Evolutionary conservation across 2,113 vertebrate species (phyloP), one percentile per base, ranked within the genome.

Genomic region (Meleagris gallopavo): DNA sequence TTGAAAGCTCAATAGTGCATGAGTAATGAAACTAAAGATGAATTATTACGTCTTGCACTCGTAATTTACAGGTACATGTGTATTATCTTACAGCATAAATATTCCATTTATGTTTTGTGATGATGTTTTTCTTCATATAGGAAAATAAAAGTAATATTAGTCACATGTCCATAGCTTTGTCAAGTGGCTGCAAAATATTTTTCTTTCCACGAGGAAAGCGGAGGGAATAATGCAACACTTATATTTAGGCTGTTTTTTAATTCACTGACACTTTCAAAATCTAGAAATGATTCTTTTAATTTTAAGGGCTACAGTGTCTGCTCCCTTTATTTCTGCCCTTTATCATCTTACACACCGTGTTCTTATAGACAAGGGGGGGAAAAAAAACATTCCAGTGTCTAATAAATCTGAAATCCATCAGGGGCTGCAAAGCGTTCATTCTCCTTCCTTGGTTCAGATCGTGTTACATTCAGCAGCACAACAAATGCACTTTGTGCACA

Each of bases 381-480:
- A 77, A 89, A 92, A 91, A 95, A 96, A 95, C 95, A 96, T 97
- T 95, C 94, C 94, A 95, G 69, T 88, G 95, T 95, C 93, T 91
- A 95, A 96, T 97, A 97, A 97, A 97, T 95, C 96, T 97, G 93
- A 96, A 96, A 95, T 96, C 96, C 96, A 96, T 97, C 91, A 95
- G 94, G 92, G 83, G 88, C 92, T 10, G 93, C 93, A 93, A 94
- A 95, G 90, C 48, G 3, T 94, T 96, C 90, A 57, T 78, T 96
- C 93, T 88, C 91, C 88, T 93, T 90, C 85, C 88, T 77, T 57
- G 88, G 69, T 81, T 90, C 93, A 93, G 95, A 77, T 96, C 85
- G 14, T 81, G 88, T 97, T 95, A 93, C 95, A 94, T 93, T 86
- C 91, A 93, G 94, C 94, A 95, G 95, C 91, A 94, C 83, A 96